phyloP scores from a whole-genome alignment of 2,888 invertebrate species.

The Sminthurinus aureus region DNA sequence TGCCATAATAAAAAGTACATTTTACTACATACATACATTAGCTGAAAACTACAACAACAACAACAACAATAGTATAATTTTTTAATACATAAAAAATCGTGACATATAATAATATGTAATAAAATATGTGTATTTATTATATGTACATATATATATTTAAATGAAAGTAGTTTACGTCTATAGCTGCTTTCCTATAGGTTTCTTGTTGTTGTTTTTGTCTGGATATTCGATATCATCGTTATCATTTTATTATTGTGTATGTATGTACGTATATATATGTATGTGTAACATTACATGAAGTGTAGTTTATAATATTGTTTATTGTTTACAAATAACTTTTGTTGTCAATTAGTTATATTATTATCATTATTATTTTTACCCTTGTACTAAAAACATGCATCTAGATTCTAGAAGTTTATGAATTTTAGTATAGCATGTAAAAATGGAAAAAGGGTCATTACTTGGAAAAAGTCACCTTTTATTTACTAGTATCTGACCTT shows the following conservation, averaged over 20 bases:
- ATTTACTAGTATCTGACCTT: not conserved
- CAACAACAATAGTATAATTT: not conserved
- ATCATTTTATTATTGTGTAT: no score
- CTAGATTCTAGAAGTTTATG: no score
- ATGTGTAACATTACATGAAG: no score
- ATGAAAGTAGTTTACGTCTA: not conserved
- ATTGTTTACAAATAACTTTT: no score
- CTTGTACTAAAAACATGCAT: no score
- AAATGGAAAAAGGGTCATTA: not conserved
- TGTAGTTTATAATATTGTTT: no score
- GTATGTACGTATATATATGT: no score
- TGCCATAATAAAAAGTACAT: not conserved
- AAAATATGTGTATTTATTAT: not conserved
- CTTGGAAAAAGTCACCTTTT: not conserved
- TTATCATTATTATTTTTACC: no score
- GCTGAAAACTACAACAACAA: no score
- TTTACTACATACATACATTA: not conserved
- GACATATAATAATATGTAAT: not conserved
- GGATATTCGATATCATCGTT: no score
- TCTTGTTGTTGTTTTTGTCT: not conserved
- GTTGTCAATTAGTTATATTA: no score
- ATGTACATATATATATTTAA: not conserved
- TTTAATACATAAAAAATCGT: not conserved
- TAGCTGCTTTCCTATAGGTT: not conserved
- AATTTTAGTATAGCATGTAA: not conserved